Conservation (phyloP, 2,113 vertebrate genomes). For the Centrocercus urophasianus region DNA sequence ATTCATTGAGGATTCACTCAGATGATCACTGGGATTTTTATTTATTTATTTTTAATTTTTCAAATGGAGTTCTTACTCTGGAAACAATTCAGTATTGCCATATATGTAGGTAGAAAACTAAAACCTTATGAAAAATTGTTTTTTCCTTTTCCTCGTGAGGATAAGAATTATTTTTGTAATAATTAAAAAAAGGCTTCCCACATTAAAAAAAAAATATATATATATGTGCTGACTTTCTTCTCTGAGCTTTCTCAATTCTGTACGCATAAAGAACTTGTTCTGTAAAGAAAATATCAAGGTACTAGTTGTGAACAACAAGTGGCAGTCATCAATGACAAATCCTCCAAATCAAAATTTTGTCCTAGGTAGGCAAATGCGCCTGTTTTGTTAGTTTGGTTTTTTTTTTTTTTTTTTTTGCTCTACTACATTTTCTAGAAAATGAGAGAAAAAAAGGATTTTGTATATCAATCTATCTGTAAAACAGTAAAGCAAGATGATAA, state of each 20-base stretch:
- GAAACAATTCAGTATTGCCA: not conserved
- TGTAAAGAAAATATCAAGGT: not conserved
- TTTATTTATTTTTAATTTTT: not conserved
- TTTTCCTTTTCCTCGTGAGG: not conserved
- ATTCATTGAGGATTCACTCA: slow-evolving; percentile 36
- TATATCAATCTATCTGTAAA: not conserved
- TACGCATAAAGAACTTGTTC: not conserved
- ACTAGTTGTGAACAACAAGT: not conserved
- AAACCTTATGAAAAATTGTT: not conserved
- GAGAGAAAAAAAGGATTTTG: accelerated
- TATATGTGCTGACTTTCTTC: not conserved
- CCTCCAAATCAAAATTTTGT: not conserved
- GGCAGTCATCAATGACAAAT: not conserved
- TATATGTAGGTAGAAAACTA: not conserved
- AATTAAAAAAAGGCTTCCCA: not conserved
- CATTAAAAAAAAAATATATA: not conserved
- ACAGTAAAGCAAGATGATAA: not conserved
- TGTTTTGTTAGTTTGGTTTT: not conserved
- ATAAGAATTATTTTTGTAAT: not conserved
- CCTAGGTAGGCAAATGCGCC: not conserved
- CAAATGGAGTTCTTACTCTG: not conserved
- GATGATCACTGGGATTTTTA: not conserved
- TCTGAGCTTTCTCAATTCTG: not conserved
- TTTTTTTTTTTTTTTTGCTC: not conserved
- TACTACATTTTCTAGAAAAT: not conserved